phyloP scores from a whole-genome alignment of 2,797 vertebrate species.

The Linurgus olivaceus region DNA sequence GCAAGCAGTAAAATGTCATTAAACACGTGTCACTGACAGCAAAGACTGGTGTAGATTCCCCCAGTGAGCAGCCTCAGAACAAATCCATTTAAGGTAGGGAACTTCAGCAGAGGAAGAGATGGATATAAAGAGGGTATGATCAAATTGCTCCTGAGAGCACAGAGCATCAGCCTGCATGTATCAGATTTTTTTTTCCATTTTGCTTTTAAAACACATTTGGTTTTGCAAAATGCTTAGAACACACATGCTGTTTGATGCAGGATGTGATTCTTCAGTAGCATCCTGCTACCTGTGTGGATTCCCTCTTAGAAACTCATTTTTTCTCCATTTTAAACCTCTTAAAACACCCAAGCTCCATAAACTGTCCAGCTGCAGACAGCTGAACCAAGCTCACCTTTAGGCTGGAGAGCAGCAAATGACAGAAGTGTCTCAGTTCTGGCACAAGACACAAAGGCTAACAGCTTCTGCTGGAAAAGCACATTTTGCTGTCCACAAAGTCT shows the following conservation, averaged over 20 bases:
- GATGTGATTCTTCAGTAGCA: not conserved
- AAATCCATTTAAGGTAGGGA: constrained; percentile 6
- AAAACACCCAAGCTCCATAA: not conserved
- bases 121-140: not conserved
- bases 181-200: not conserved
- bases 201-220: not conserved
- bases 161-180: not conserved
- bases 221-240: not conserved
- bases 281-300: accelerated
- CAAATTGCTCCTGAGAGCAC: not conserved
- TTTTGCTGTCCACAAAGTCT: not conserved
- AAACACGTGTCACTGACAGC: not conserved
- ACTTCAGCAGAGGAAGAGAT: not conserved
- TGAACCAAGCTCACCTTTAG: not conserved
- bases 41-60: not conserved
- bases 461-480: not conserved
- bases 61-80: not conserved
- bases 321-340: not conserved
- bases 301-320: not conserved
- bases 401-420: not conserved
- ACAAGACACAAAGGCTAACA: not conserved
- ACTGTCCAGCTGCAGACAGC: not conserved
- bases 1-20: constrained; percentile 18
- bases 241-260: not conserved
- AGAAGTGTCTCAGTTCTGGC: not conserved